These are phyloP conservation scores for Microctonus brassicae DNA, from an alignment of 2,888 invertebrate species.

Conservation along the genomic window DNA sequence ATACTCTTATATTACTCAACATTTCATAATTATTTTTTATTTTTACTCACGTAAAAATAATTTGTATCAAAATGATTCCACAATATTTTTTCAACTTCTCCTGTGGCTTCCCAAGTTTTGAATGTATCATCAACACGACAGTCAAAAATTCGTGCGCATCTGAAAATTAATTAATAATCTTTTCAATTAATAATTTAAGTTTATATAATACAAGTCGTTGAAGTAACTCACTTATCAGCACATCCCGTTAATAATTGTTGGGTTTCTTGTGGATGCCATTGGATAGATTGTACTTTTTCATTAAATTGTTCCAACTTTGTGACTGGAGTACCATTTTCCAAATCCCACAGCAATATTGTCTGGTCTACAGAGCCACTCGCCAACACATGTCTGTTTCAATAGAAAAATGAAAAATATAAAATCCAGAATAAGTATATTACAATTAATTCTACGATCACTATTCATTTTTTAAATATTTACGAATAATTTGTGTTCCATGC, in stretches of 20 bases:
- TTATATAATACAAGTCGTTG: neutral
- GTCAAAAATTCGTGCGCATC: constrained; percentile 83
- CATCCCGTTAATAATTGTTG: constrained; percentile 87
- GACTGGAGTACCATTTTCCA: constrained; percentile 83
- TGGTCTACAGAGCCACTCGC: constrained; percentile 95
- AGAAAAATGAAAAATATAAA: too few species aligned
- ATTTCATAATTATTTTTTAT: neutral
- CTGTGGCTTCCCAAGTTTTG: constrained; percentile 80
- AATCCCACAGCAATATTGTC: constrained; percentile 91
- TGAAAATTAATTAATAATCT: constrained; percentile 61
- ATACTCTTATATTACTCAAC: neutral
- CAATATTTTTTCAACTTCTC: constrained; percentile 87
- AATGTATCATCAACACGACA: constrained; percentile 75
- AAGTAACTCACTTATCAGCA: constrained; percentile 76
- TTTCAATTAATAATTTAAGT: constrained; percentile 11
- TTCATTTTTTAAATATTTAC: constrained; percentile 66
- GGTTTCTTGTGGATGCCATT: constrained; percentile 87
- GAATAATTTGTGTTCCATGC: constrained; percentile 89
- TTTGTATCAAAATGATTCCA: constrained; percentile 89
- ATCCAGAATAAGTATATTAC: constrained; percentile 44
- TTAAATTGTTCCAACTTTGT: constrained; percentile 81
- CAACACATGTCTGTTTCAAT: constrained; percentile 80
- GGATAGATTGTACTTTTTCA: constrained; percentile 87
- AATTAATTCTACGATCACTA: constrained; percentile 18
- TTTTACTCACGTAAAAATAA: constrained; percentile 79